These are phyloP conservation scores for Aldrovandia affinis DNA, from an alignment of 2,797 vertebrate species.

Conservation along the genomic window DNA sequence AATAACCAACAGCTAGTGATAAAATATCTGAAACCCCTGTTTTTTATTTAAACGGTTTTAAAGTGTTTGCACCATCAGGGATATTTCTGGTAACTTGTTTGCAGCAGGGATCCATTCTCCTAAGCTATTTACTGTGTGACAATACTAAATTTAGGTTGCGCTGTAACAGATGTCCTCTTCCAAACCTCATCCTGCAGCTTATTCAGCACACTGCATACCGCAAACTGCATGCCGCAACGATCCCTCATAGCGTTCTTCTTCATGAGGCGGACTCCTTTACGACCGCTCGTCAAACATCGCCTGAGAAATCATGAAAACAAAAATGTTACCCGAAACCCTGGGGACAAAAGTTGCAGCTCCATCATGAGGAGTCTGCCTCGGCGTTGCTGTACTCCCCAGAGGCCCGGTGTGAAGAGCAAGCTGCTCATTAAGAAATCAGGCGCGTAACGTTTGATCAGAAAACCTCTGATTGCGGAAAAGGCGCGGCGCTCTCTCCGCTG, in stretches of 20 bases:
- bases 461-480: background rate
- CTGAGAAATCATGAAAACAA: background rate
- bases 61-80: background rate
- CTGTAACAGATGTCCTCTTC: background rate
- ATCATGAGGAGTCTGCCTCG: background rate
- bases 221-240: no score
- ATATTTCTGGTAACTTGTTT: background rate
- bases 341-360: background rate
- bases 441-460: slow-evolving; percentile 11
- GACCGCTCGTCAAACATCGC: background rate
- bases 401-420: background rate
- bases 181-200: background rate
- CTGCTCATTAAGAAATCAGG: background rate
- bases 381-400: background rate
- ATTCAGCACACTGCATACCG: background rate
- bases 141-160: background rate
- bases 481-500: background rate
- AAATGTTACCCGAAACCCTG: background rate
- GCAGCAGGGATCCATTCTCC: background rate
- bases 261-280: background rate
- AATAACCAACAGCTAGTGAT: no score
- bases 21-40: no score
- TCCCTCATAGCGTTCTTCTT: background rate
- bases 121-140: background rate
- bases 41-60: background rate